Percentiles rank a stretch among this genome's conserved stretches.
These are phyloP conservation scores for Drosophila parabipectinata DNA, from an alignment of 1,140 invertebrate species.

Conservation along the genomic window DNA sequence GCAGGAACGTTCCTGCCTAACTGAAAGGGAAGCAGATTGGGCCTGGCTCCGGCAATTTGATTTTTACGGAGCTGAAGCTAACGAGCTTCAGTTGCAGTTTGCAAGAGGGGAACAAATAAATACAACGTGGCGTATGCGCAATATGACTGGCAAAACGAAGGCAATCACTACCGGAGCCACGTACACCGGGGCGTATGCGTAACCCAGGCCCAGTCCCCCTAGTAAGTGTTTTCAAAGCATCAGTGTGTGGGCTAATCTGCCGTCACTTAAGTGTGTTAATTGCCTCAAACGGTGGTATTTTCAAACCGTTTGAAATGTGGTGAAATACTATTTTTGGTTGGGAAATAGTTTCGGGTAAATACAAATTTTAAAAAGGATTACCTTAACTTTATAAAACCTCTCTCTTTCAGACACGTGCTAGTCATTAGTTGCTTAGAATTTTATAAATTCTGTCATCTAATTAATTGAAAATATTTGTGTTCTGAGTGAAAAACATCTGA, in stretches of 20 bases:
- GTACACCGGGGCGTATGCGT: slow-evolving; percentile 40
- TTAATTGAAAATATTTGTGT: slow-evolving; percentile 43
- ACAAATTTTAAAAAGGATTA: no score
- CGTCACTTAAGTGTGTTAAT: slow-evolving; percentile 43
- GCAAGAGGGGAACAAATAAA: slow-evolving; percentile 58
- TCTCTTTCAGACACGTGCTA: slow-evolving; percentile 16
- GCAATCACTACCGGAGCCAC: slow-evolving; percentile 47
- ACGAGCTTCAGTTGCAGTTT: slow-evolving; percentile 68
- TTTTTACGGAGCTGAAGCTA: slow-evolving; percentile 62
- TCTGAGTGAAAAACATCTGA: not conserved
- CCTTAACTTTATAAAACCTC: no score
- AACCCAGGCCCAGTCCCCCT: not conserved
- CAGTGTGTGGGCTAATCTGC: slow-evolving; percentile 32
- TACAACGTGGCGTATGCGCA: slow-evolving; percentile 61
- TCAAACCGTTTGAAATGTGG: not conserved
- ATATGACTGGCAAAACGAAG: slow-evolving; percentile 42
- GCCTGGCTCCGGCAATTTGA: slow-evolving; percentile 53
- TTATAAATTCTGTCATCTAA: slow-evolving; percentile 8
- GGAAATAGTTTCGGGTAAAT: not conserved
- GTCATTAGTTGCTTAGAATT: not conserved
- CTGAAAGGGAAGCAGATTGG: slow-evolving; percentile 20
- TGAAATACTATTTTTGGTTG: not conserved
- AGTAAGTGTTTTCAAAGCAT: slow-evolving; percentile 5
- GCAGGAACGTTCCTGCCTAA: not conserved
- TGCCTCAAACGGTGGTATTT: slow-evolving; percentile 15